Conservation (phyloP, 2,113 vertebrate species). For the Typhlomys cinereus region DNA sequence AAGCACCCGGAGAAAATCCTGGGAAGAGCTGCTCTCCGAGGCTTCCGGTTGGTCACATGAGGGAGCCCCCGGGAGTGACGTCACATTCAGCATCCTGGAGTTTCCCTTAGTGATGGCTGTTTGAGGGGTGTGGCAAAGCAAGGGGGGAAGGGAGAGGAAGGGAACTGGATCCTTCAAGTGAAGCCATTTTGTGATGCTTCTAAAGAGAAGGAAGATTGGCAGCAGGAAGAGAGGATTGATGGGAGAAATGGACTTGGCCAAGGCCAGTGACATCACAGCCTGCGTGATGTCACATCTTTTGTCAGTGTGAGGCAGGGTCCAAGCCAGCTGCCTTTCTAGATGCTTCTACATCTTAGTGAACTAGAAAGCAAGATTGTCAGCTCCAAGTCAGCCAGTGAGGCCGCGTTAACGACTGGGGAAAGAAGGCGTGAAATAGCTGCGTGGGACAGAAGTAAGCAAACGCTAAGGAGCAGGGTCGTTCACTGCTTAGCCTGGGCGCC, state of each 20-base stretch:
- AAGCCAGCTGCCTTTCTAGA: background rate
- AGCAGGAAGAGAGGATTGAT: background rate
- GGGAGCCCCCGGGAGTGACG: background rate
- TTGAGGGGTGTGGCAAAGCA: background rate
- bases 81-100: background rate
- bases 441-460: conserved; percentile 21
- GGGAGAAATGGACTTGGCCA: conserved; percentile 6
- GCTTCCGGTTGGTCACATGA: background rate
- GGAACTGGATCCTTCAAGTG: background rate
- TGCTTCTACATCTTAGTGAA: conserved; percentile 28
- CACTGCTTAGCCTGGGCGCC: too few relatives aligned
- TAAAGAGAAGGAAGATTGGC: background rate
- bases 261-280: background rate
- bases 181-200: conserved; percentile 3
- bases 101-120: background rate
- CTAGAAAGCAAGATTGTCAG: conserved; percentile 29
- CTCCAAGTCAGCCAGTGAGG: conserved; percentile 28
- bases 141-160: background rate
- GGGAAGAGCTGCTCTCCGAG: background rate
- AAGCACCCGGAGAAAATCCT: background rate
- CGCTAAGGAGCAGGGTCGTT: background rate
- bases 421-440: background rate
- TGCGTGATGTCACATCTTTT: background rate
- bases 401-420: conserved; percentile 5
- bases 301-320: background rate